phyloP scores from a whole-genome alignment of 2,888 invertebrate genomes.

The Leptinotarsa haldemani region DNA sequence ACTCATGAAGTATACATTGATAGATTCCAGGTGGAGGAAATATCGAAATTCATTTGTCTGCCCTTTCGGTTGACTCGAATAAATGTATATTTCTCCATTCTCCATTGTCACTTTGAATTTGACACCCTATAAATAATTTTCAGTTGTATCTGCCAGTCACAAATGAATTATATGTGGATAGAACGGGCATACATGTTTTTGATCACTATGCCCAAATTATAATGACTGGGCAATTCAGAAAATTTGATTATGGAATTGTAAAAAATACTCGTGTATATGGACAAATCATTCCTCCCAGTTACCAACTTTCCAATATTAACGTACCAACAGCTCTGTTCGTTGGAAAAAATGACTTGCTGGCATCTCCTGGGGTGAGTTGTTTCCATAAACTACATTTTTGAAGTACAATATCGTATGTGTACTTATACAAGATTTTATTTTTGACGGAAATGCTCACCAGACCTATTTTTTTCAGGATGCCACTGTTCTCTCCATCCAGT shows the following conservation, averaged over 20 bases:
- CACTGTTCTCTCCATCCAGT: neutral
- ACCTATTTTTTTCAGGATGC: slow-evolving; percentile 12
- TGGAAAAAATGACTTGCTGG: slow-evolving; percentile 23
- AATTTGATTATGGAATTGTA: slow-evolving; percentile 27
- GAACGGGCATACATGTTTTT: slow-evolving; percentile 13
- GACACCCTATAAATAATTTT: neutral
- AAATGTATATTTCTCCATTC: neutral
- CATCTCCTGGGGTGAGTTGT: slow-evolving; percentile 17
- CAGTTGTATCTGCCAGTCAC: slow-evolving; percentile 18
- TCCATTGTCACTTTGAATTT: neutral
- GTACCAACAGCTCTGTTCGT: slow-evolving; percentile 27
- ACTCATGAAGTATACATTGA: too few relatives aligned
- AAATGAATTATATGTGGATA: slow-evolving; percentile 13
- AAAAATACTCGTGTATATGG: slow-evolving; percentile 19
- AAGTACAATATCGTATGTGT: neutral
- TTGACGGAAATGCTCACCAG: neutral
- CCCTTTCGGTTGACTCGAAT: too few relatives aligned
- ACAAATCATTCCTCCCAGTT: slow-evolving; percentile 14
- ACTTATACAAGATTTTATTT: neutral
- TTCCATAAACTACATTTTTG: neutral
- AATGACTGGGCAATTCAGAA: slow-evolving; percentile 4
- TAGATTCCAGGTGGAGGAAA: too few relatives aligned
- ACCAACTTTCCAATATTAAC: slow-evolving; percentile 20
- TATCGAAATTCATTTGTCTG: too few relatives aligned
- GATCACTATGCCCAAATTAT: slow-evolving; percentile 19